These are phyloP conservation scores for Pseudomyrmex concolor DNA, from an alignment of 1,140 invertebrate species.

Conservation along the genomic window DNA sequence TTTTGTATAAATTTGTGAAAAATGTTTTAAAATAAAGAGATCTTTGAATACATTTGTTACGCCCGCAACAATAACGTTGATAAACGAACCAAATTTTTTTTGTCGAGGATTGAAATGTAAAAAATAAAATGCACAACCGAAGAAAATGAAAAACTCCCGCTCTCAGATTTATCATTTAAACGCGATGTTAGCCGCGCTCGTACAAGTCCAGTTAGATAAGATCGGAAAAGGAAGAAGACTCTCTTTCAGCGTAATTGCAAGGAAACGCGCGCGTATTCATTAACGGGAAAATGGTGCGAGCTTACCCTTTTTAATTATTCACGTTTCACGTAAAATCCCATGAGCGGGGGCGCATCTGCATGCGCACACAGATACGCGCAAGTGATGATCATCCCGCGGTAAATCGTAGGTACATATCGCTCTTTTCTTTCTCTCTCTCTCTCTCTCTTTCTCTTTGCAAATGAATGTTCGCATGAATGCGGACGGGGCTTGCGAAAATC, in stretches of 20 bases:
- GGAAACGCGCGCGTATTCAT: constrained; percentile 59
- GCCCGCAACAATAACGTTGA: too few species aligned
- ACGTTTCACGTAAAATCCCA: constrained; percentile 50
- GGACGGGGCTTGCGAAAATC: constrained; percentile 65
- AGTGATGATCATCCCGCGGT: constrained; percentile 19
- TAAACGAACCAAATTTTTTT: too few species aligned
- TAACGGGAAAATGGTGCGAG: constrained; percentile 68
- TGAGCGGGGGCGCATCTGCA: constrained; percentile 22
- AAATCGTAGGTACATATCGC: constrained; percentile 36
- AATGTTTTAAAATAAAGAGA: background rate
- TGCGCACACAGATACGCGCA: background rate
- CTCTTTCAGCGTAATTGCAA: constrained; percentile 52
- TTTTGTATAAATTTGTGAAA: background rate
- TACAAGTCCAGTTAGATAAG: background rate
- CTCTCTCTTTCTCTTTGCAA: background rate
- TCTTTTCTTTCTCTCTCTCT: background rate
- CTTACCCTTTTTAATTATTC: constrained; percentile 62
- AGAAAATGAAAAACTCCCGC: background rate
- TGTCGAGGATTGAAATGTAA: background rate
- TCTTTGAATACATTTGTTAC: too few species aligned
- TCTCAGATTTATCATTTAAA: background rate
- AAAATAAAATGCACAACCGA: too few species aligned
- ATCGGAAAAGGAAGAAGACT: constrained; percentile 21
- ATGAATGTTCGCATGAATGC: constrained; percentile 40
- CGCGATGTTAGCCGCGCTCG: background rate